Percentiles rank a stretch among this genome's conserved stretches.
phyloP scores from a whole-genome alignment of 2,113 vertebrate genomes.

The Clarias gariepinus region DNA sequence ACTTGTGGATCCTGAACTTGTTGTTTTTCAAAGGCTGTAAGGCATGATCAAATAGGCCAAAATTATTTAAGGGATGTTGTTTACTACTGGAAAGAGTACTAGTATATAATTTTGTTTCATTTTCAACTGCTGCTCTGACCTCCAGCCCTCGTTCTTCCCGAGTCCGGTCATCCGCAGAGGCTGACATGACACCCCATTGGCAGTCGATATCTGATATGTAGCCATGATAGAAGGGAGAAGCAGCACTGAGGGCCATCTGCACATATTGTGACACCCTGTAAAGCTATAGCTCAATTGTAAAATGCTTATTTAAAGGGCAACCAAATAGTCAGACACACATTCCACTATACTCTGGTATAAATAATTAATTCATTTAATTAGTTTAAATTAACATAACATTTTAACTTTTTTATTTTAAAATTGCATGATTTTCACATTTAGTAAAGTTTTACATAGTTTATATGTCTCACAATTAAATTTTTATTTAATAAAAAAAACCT shows the following conservation, averaged over 20 bases:
- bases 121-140: too few species aligned
- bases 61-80: neutral
- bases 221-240: slow-evolving; percentile 95
- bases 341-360: neutral
- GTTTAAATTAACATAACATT: neutral
- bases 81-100: too few species aligned
- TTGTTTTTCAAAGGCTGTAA: slow-evolving; percentile 91
- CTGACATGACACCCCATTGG: slow-evolving; percentile 97
- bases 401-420: neutral
- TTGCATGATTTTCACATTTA: neutral
- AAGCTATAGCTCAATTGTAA: neutral
- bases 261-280: slow-evolving; percentile 57
- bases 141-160: too few species aligned
- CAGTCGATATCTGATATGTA: slow-evolving; percentile 95
- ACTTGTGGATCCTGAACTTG: slow-evolving; percentile 95
- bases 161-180: slow-evolving; percentile 93
- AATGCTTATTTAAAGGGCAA: neutral
- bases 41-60: too few species aligned
- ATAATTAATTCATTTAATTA: neutral
- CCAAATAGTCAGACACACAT: too few species aligned
- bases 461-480: too few species aligned
- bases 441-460: too few species aligned
- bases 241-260: slow-evolving; percentile 96
- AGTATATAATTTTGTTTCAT: neutral
- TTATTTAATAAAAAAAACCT: too few species aligned